These are phyloP conservation scores for Clarias macrocephalus DNA, from an alignment of 2,113 vertebrate species.

Conservation along the genomic window DNA sequence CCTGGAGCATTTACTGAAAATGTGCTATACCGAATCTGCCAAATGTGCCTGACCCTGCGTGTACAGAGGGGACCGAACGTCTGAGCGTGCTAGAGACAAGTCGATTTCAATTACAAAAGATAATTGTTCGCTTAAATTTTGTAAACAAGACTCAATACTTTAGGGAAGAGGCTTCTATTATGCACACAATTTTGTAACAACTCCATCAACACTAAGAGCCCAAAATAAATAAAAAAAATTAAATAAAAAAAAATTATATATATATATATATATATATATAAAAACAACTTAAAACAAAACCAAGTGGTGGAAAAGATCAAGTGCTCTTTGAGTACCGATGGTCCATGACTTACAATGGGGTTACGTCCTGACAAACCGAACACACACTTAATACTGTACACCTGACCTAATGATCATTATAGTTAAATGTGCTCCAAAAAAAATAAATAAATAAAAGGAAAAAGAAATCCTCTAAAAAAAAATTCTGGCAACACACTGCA, in stretches of 20 bases:
- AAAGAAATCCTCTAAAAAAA: no score
- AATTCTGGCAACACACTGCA: no score
- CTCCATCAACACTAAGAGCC: not conserved
- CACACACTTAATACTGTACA: no score
- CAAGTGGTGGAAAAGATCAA: not conserved
- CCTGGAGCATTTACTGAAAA: not conserved
- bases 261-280: no score
- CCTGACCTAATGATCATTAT: no score
- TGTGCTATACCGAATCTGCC: no score
- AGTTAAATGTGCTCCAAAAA: no score
- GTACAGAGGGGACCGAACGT: not conserved
- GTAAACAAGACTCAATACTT: not conserved
- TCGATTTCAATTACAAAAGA: constrained; percentile 15
- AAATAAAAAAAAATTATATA: no score
- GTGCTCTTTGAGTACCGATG: not conserved
- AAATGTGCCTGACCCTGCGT: not conserved
- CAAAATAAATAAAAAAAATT: not conserved
- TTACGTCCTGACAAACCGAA: no score
- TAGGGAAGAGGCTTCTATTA: not conserved
- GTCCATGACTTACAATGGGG: no score
- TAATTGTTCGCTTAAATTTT: not conserved
- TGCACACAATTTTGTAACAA: not conserved
- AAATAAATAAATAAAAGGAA: no score
- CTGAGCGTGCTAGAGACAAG: not conserved
- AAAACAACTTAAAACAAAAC: not conserved